These are phyloP conservation scores for Hippocampus kuda DNA, from an alignment of 2,797 vertebrate species.

Conservation along the genomic window DNA sequence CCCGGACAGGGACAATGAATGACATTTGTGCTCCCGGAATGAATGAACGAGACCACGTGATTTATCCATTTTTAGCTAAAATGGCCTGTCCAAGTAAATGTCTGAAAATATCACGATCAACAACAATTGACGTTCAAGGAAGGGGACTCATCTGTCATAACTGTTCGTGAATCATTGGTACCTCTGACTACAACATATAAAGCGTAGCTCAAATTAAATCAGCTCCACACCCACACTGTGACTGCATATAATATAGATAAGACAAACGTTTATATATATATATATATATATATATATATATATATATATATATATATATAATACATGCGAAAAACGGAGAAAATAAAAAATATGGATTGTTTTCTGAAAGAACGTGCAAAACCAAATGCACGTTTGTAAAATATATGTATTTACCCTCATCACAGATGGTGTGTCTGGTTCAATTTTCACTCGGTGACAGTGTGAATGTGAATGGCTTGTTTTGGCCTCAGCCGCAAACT, in stretches of 20 bases:
- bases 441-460: neutral
- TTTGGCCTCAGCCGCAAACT: slow-evolving; percentile 7
- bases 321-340: neutral
- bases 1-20: neutral
- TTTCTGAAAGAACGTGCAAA: too few species aligned
- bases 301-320: neutral
- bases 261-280: too few species aligned
- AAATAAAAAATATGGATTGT: too few species aligned
- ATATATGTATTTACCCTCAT: neutral
- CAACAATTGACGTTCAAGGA: neutral
- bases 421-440: neutral
- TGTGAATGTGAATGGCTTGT: neutral
- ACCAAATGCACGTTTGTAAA: too few species aligned
- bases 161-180: neutral
- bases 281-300: too few species aligned
- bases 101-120: neutral
- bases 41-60: neutral
- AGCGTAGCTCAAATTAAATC: neutral
- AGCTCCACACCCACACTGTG: neutral
- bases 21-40: neutral
- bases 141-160: neutral
- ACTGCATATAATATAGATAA: neutral
- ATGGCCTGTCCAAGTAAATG: neutral
- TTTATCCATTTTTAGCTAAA: neutral
- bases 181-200: neutral